A percentile compares a stretch with the other conserved stretches of the same genome.
These are phyloP conservation scores for Cheilosia pagana DNA, from an alignment of 2,888 invertebrate species.

Conservation along the genomic window DNA sequence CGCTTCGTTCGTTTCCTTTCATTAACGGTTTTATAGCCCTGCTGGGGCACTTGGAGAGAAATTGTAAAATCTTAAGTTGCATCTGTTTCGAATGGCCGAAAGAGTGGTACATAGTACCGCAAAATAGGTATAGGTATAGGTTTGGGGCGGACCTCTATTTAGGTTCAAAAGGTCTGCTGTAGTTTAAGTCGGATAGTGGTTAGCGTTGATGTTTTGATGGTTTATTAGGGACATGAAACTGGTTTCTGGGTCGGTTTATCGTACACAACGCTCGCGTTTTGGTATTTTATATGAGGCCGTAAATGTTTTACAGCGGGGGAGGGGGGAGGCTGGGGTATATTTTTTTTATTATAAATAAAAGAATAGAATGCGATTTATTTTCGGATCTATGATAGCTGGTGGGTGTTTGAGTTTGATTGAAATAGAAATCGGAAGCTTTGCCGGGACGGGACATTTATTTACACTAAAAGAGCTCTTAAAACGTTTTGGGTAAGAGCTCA, in stretches of 20 bases:
- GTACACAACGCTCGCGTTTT: background rate
- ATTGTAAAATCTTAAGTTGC: constrained; percentile 60
- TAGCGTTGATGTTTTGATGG: constrained; percentile 50
- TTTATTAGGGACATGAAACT: constrained; percentile 43
- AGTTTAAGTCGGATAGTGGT: constrained; percentile 35
- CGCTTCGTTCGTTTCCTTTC: constrained; percentile 25
- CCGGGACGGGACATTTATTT: constrained; percentile 16
- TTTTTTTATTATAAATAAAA: constrained; percentile 35
- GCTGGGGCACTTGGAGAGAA: constrained; percentile 33
- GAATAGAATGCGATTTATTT: constrained; percentile 42
- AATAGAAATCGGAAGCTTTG: constrained; percentile 19
- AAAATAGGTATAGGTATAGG: constrained; percentile 17
- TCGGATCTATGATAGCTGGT: constrained; percentile 27
- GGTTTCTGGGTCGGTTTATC: constrained; percentile 14
- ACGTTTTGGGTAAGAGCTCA: constrained; percentile 3
- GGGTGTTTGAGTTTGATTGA: constrained; percentile 47
- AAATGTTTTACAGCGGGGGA: constrained; percentile 40
- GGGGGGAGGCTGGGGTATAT: too few relatives aligned
- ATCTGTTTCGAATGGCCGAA: constrained; percentile 52
- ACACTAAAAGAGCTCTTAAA: constrained; percentile 36
- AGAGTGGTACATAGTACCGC: constrained; percentile 22
- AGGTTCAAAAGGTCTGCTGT: constrained; percentile 13
- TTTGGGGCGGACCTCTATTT: background rate
- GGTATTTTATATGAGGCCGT: constrained; percentile 39
- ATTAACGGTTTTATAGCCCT: constrained; percentile 32